Evolutionary conservation across 1,140 invertebrate genomes (phyloP), one percentile per base, ranked within the genome.

Genomic region (Bicyclus anynana): DNA sequence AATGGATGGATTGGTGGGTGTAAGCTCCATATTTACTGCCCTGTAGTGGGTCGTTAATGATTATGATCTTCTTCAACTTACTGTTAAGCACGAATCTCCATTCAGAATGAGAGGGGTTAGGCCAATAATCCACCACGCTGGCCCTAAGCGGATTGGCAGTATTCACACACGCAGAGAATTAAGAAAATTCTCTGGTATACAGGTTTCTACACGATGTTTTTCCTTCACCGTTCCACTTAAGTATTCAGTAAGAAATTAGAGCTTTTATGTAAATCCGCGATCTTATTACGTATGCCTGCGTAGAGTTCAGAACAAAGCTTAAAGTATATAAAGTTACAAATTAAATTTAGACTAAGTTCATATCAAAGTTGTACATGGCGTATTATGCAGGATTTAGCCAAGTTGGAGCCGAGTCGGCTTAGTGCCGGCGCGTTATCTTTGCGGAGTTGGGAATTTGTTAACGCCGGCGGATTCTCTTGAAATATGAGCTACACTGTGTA

Each of bases 401-500:
- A 72, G 59, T 77, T 75, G 67, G 66, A 71, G 67, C 52, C 62
- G 61, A 66, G 62, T n/a, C 67, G 74, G 71, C 69, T 79, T 76
- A 80, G 67, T 60, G 49, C 55, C 59, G 63, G 46, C 62, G 66
- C 70, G 75, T 80, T 80, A 80, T 81, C 79, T 80, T 65, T 63
- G 58, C 62, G 59, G 77, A 84, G 74, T 81, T 81, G 47, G 68
- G 62, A 74, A 76, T 77, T 80, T 71, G 69, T 72, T 76, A 77
- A 69, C 76, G 71, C 78, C 72, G 63, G 47, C 49, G 69, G 72
- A 65, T 70, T 66, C 62, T 62, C 68, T 59, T 74, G 59, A 77
- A 79, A 77, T 84, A 79, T 76, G 71, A 79, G 70, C 51, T 52
- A 56, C 55, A 60, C 48, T 64, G 56, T 63, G 53, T 60, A 61